Evolutionary conservation across 2,888 invertebrate species (phyloP).

Genomic region (Fragum whitleyi): DNA sequence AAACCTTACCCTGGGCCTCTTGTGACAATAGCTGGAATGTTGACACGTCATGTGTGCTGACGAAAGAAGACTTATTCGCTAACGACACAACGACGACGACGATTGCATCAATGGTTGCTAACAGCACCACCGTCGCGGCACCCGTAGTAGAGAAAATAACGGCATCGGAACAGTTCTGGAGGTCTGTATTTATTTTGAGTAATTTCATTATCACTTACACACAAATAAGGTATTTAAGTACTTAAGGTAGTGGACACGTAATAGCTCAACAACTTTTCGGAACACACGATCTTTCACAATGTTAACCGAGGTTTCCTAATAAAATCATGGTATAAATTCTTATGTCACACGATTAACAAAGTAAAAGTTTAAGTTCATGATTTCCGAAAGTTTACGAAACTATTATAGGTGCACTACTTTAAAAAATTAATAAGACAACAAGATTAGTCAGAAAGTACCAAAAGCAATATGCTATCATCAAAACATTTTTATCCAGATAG

Average conservation of each 20-base stretch:
- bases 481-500: too few species aligned
- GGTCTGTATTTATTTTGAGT: not conserved
- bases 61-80: constrained; percentile 8
- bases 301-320: too few species aligned
- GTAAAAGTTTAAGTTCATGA: not conserved
- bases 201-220: too few species aligned
- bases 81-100: constrained; percentile 10
- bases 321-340: not conserved
- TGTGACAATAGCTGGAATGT: constrained; percentile 64
- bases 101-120: not conserved
- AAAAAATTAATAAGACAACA: too few species aligned
- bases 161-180: constrained; percentile 12
- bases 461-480: not conserved
- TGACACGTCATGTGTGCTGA: constrained; percentile 37
- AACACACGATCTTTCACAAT: too few species aligned
- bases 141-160: not conserved
- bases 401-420: too few species aligned
- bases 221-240: too few species aligned
- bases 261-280: too few species aligned
- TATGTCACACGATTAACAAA: not conserved
- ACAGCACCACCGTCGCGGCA: not conserved
- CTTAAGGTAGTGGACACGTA: too few species aligned
- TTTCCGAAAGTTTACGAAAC: not conserved
- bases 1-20: constrained; percentile 58
- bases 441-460: not conserved